Conservation (phyloP, 2,888 invertebrate genomes). For the Oeneis ivallda region DNA sequence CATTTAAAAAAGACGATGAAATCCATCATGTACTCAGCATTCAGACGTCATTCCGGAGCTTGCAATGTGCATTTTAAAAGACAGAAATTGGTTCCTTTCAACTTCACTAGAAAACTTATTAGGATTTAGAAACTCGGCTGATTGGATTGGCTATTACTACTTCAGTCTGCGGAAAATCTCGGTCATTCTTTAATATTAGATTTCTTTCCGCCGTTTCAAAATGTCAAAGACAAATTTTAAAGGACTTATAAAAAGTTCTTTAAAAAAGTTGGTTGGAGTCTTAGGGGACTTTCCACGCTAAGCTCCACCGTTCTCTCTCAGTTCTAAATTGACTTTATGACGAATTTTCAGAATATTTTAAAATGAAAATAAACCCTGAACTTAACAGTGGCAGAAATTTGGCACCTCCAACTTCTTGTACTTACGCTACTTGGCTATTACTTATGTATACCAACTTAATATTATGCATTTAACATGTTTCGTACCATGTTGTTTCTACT, state of each 20-base stretch:
- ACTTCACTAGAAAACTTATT: conserved; percentile 13
- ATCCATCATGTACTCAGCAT: neutral
- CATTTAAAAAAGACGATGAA: neutral
- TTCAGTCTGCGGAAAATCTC: conserved; percentile 13
- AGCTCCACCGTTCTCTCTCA: neutral
- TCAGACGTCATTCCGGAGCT: neutral
- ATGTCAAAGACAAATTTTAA: conserved; percentile 10
- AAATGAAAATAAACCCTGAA: too few relatives aligned
- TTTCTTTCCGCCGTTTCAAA: conserved; percentile 16
- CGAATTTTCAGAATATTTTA: neutral
- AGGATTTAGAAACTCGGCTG: conserved; percentile 22
- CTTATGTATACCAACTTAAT: too few relatives aligned
- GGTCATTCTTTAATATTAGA: conserved; percentile 18
- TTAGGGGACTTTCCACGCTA: neutral
- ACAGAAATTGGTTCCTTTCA: conserved; percentile 15
- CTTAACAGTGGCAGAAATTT: too few relatives aligned
- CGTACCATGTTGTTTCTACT: too few relatives aligned
- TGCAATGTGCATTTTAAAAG: neutral
- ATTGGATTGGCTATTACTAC: conserved; percentile 10
- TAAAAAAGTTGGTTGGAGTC: neutral
- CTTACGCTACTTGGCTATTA: too few relatives aligned
- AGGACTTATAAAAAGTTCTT: conserved; percentile 11
- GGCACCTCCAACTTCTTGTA: too few relatives aligned
- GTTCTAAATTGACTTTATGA: conserved; percentile 6
- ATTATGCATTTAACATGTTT: too few relatives aligned